These are phyloP conservation scores for Oscheius onirici DNA, from an alignment of 2,888 invertebrate genomes.

Conservation along the genomic window DNA sequence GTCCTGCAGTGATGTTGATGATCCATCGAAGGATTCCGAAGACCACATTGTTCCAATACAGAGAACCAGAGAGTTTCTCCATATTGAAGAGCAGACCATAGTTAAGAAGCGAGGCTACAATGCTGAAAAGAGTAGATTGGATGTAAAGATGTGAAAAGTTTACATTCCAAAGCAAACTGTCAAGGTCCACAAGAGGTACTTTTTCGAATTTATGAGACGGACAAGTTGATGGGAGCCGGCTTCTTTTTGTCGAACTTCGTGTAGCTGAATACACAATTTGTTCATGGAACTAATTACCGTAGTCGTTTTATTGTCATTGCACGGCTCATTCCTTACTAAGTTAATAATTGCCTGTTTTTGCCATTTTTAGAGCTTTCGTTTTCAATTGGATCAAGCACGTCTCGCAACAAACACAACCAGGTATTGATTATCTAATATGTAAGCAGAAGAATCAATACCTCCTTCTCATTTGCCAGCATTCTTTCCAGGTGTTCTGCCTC, in stretches of 20 bases:
- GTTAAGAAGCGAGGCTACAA: conserved; percentile 50
- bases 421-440: too few relatives aligned
- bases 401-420: too few relatives aligned
- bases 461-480: conserved; percentile 42
- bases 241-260: conserved; percentile 12
- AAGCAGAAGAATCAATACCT: conserved; percentile 20
- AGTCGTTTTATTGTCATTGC: too few relatives aligned
- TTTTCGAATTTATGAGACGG: conserved; percentile 13
- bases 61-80: conserved; percentile 57
- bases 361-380: too few relatives aligned
- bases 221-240: conserved; percentile 18
- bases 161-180: conserved; percentile 40
- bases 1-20: conserved; percentile 35
- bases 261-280: background rate
- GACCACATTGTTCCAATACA: conserved; percentile 54
- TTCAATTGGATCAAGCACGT: too few relatives aligned
- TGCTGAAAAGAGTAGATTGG: conserved; percentile 22
- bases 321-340: too few relatives aligned
- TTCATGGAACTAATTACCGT: too few relatives aligned
- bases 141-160: background rate
- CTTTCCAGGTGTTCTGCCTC: conserved; percentile 32
- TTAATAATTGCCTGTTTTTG: too few relatives aligned
- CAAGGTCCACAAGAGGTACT: conserved; percentile 26
- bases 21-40: conserved; percentile 48
- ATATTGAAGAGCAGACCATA: conserved; percentile 64